Evolutionary conservation across 1,140 invertebrate genomes (phyloP).

Genomic region (Zaprionus gabonicus): DNA sequence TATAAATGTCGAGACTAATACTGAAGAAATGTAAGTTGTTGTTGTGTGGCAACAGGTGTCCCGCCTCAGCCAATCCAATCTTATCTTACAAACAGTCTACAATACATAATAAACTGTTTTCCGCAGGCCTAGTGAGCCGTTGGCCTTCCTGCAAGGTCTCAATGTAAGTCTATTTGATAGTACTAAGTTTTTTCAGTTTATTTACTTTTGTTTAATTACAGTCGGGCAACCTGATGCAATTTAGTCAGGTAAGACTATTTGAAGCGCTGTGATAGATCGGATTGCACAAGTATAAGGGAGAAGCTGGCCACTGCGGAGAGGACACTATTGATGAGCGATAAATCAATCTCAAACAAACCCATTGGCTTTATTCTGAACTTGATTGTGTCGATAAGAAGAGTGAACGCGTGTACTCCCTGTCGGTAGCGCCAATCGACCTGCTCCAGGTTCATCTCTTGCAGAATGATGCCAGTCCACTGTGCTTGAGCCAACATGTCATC

Average conservation of each 20-base stretch:
- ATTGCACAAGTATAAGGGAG: constrained; percentile 61
- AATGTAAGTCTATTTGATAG: constrained; percentile 58
- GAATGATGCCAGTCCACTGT: constrained; percentile 42
- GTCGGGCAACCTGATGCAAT: constrained; percentile 80
- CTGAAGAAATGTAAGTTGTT: constrained; percentile 30
- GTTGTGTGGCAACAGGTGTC: constrained; percentile 24
- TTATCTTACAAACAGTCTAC: constrained; percentile 6
- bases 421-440: constrained; percentile 64
- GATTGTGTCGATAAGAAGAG: constrained; percentile 46
- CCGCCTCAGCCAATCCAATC: background rate
- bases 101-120: background rate
- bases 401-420: constrained; percentile 60
- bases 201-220: constrained; percentile 39
- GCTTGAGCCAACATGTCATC: constrained; percentile 52
- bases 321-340: constrained; percentile 56
- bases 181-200: background rate
- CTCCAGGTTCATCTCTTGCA: constrained; percentile 58
- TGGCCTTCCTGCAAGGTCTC: constrained; percentile 72
- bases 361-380: constrained; percentile 70
- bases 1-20: constrained; percentile 38
- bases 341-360: constrained; percentile 65
- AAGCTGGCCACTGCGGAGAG: constrained; percentile 60
- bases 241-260: constrained; percentile 73
- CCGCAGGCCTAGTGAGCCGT: constrained; percentile 58
- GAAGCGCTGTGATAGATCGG: constrained; percentile 62